Conservation (phyloP, 2,113 vertebrate species). For the Vulpes vulpes region DNA sequence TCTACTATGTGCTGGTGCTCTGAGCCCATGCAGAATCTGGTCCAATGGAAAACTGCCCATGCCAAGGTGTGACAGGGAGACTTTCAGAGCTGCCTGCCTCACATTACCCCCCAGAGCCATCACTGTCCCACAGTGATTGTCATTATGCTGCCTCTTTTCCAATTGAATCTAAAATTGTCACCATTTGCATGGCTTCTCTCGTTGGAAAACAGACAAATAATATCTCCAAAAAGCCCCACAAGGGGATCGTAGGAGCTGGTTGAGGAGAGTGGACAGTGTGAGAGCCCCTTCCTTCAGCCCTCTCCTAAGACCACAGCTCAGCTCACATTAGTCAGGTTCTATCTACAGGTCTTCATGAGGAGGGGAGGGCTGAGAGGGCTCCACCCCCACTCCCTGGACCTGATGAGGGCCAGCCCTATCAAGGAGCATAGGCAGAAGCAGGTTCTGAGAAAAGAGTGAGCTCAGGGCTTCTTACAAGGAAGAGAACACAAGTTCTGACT, state of each 20-base stretch:
- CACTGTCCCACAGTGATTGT: no score
- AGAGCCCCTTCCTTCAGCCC: neutral
- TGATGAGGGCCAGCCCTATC: neutral
- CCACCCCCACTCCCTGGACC: no score
- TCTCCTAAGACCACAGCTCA: neutral
- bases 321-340: no score
- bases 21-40: neutral
- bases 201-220: neutral
- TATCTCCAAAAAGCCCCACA: neutral
- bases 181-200: neutral
- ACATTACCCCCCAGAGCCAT: neutral
- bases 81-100: neutral
- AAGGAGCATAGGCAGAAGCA: neutral
- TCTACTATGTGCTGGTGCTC: neutral
- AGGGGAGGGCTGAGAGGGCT: neutral
- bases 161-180: neutral
- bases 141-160: neutral
- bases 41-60: neutral
- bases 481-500: neutral
- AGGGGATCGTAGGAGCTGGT: neutral
- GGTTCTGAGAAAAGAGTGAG: neutral
- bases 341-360: neutral
- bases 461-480: neutral
- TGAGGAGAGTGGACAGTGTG: no score
- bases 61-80: neutral